Evolutionary conservation across 2,113 vertebrate species (phyloP).

Genomic region (Tragelaphus strepsiceros): DNA sequence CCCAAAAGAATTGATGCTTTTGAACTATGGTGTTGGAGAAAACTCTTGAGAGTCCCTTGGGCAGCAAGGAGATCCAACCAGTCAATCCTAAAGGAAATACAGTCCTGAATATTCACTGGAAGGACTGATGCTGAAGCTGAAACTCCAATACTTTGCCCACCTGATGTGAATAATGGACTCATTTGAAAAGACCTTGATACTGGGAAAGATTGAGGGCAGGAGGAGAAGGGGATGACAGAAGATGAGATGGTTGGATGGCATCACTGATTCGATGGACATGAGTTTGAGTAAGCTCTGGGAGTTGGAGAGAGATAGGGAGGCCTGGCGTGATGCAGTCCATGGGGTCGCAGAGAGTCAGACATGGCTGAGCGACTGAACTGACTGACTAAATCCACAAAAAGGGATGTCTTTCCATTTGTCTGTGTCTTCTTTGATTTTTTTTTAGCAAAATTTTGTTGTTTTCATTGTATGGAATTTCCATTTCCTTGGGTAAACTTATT

Average conservation of each 20-base stretch:
- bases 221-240: neutral
- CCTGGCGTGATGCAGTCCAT: neutral
- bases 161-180: fast-evolving
- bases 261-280: neutral
- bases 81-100: neutral
- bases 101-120: neutral
- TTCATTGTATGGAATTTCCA: neutral
- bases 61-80: neutral
- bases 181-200: neutral
- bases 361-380: neutral
- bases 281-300: neutral
- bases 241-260: neutral
- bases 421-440: neutral
- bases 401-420: neutral
- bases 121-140: neutral
- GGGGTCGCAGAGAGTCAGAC: neutral
- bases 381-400: neutral
- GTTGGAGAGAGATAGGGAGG: neutral
- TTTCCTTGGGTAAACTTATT: neutral
- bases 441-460: neutral
- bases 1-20: neutral
- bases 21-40: neutral
- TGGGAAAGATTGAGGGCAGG: neutral
- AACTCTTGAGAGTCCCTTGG: neutral
- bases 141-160: neutral